Base-by-base conservation (phyloP, 92 coral and sea anemone species). In the Heliopora coerulea region DNA sequence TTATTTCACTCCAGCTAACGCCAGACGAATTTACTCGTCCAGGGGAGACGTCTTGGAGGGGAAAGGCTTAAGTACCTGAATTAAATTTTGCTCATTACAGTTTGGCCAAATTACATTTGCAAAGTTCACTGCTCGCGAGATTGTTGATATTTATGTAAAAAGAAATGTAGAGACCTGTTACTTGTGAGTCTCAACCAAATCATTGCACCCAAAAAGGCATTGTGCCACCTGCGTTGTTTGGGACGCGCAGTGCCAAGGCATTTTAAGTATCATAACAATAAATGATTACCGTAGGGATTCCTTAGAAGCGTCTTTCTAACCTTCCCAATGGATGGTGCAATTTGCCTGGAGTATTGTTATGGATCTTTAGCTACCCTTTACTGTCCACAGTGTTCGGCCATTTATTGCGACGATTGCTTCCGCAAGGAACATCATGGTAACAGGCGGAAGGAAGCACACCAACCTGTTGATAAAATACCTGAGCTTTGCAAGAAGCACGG, bases 351-450 rank as follows among this genome's bases (percentile, higher is more conserved):
- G 68, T 90, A 87, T 74, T 93, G 98, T 44, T 56, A 34, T 26
- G 98, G 98, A 0, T 79, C 78, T 41, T 7, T 60, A 35, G 96
- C 96, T 0, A 85, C 87, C 29, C 84, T 77, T 67, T 93, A 90
- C 61, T 93, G 98, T 27, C 92, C 96, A 37, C 96, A 92, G 56
- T 92, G 97, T 49, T 78, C 91, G 18, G 97, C 97, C 18, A 85
- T 92, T 62, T 92, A 85, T 80, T 92, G 97, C 72, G 58, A 74
- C 26, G 72, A 74, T 1, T 92, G 97, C n/a, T 92, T 80, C 60
- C 68, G 82, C 56, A 80, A 73, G 23, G 97, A 92, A 39, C 97
- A 92, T 46, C 59, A 78, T 40, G 95, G 97, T 15, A 90, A 80
- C 62, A 87, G 78, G 61, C 72, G 97, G n/a, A 92, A 92, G 80